Evolutionary conservation across 2,888 invertebrate genomes (phyloP).

Genomic region (Leptinotarsa haldemani): DNA sequence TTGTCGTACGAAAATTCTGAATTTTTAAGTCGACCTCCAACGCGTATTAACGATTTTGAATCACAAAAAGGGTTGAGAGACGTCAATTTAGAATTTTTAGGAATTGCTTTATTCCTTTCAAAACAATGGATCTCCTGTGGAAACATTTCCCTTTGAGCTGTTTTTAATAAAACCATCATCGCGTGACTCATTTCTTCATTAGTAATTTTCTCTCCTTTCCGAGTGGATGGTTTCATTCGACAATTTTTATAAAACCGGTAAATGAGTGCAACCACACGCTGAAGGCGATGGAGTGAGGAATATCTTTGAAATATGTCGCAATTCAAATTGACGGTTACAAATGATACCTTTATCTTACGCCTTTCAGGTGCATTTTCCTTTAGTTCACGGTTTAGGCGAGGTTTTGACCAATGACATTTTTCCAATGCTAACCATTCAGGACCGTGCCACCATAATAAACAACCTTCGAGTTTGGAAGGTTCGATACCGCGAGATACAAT

Average conservation of each 20-base stretch:
- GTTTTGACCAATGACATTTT: background rate
- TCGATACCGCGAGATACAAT: conserved; percentile 51
- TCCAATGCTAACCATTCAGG: conserved; percentile 1
- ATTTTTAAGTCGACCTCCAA: conserved; percentile 2
- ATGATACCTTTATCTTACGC: background rate
- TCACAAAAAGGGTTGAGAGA: background rate
- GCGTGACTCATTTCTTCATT: background rate
- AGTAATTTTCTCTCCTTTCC: background rate
- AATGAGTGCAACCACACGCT: background rate
- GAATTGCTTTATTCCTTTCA: background rate
- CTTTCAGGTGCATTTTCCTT: background rate
- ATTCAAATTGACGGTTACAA: background rate
- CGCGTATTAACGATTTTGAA: background rate
- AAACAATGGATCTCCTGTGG: background rate
- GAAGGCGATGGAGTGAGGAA: conserved; percentile 15
- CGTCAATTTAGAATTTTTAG: background rate
- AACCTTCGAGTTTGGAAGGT: background rate
- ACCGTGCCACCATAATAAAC: conserved; percentile 26
- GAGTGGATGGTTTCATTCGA: background rate
- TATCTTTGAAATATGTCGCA: conserved; percentile 12
- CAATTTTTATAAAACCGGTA: conserved; percentile 1
- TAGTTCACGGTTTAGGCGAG: background rate
- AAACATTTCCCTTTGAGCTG: background rate
- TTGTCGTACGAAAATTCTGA: background rate
- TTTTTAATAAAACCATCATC: background rate